Percentiles rank a stretch among this genome's conserved stretches.
Conservation (phyloP, 1,140 invertebrate species). For the Plodia interpunctella region DNA sequence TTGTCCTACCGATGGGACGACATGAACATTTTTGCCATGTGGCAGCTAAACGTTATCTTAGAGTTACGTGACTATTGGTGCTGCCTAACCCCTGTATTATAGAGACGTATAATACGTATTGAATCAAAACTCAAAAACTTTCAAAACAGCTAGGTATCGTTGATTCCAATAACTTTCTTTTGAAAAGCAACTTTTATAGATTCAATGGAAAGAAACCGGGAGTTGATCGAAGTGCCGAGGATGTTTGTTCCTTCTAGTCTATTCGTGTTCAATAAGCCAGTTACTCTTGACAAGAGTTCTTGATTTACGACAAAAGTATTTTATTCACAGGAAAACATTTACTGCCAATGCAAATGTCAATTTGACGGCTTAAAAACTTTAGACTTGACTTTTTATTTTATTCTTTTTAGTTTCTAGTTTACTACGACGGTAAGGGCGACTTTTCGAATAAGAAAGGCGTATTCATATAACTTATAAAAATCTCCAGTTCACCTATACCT, state of each 20-base stretch:
- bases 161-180: background rate
- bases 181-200: background rate
- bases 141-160: background rate
- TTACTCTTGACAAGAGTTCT: slow-evolving; percentile 1
- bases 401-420: no score
- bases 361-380: no score
- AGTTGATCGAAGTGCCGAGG: background rate
- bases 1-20: no score
- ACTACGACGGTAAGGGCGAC: no score
- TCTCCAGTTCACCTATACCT: no score
- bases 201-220: slow-evolving; percentile 1
- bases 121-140: background rate
- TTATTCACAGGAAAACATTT: background rate
- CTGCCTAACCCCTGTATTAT: no score
- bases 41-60: no score
- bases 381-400: no score
- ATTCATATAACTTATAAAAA: no score
- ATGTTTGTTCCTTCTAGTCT: slow-evolving; percentile 1
- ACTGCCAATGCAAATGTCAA: background rate
- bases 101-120: background rate
- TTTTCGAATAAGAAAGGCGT: no score
- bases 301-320: slow-evolving; percentile 2
- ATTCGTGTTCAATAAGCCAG: slow-evolving; percentile 4
- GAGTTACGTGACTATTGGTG: no score
- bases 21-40: no score